phyloP scores from a whole-genome alignment of 2,797 vertebrate genomes.

The Enteromius mattozi region DNA sequence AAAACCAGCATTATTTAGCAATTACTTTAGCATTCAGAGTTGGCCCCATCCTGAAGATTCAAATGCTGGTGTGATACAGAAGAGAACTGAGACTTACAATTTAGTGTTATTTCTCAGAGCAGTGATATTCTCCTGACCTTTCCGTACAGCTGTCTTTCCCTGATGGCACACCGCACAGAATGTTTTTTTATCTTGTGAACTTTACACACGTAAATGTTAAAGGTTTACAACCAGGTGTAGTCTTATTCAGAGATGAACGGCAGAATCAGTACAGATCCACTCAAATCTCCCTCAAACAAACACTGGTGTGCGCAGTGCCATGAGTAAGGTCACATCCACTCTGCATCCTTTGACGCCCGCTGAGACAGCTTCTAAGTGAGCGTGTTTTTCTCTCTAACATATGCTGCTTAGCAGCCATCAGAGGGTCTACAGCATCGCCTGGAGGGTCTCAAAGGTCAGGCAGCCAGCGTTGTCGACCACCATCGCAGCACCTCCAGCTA shows the following conservation, averaged over 20 bases:
- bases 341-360: constrained; percentile 65
- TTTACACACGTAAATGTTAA: constrained; percentile 77
- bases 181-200: constrained; percentile 74
- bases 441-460: constrained; percentile 78
- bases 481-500: constrained; percentile 61
- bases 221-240: constrained; percentile 66
- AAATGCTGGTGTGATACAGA: not conserved
- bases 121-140: constrained; percentile 52
- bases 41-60: not conserved
- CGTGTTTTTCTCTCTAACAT: constrained; percentile 74
- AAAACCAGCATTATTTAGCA: not conserved
- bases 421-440: constrained; percentile 72
- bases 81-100: constrained; percentile 4
- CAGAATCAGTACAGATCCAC: not conserved
- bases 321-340: constrained; percentile 76
- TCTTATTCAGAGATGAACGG: constrained; percentile 9
- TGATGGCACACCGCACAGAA: constrained; percentile 25
- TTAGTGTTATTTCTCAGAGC: constrained; percentile 38
- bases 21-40: not conserved
- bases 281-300: constrained; percentile 29
- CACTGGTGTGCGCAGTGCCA: constrained; percentile 58
- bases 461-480: constrained; percentile 61
- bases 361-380: constrained; percentile 75
- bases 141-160: constrained; percentile 24
- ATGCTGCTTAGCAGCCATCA: constrained; percentile 77